Evolutionary conservation across 2,797 vertebrate species (phyloP).

Genomic region (Anisognathus igniventris): DNA sequence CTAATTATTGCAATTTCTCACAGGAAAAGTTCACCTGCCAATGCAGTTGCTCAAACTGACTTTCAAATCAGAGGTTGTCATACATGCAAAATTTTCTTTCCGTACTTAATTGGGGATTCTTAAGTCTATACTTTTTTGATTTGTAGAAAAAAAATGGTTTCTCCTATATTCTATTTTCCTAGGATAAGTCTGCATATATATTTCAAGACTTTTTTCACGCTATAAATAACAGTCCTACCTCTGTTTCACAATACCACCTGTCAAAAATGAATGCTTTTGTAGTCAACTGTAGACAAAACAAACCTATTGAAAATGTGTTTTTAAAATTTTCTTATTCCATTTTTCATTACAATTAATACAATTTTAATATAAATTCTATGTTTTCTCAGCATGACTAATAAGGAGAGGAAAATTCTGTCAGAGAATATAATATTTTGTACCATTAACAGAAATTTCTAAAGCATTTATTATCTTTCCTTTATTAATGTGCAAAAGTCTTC

Average conservation of each 20-base stretch:
- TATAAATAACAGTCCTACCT: not conserved
- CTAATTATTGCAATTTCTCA: conserved; percentile 35
- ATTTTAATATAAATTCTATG: not conserved
- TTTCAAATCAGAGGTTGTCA: conserved; percentile 8
- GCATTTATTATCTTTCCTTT: not conserved
- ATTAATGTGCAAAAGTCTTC: not conserved
- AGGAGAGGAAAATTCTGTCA: not conserved
- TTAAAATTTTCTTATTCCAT: not conserved
- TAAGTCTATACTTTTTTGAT: not conserved
- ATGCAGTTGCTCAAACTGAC: not conserved
- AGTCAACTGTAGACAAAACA: not conserved
- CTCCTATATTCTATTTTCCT: not conserved
- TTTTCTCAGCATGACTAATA: not conserved
- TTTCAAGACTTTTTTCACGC: not conserved
- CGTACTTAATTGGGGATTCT: not conserved
- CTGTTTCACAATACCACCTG: not conserved
- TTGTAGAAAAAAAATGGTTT: not conserved
- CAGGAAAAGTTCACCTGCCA: conserved; percentile 11
- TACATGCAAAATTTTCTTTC: not conserved
- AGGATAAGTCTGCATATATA: not conserved
- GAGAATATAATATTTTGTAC: not conserved
- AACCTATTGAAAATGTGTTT: accelerated
- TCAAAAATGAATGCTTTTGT: not conserved
- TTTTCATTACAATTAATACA: not conserved
- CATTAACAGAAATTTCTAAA: not conserved